Evolutionary conservation across 2,888 invertebrate genomes (phyloP), one percentile per base, ranked within the genome.

Genomic region (Melolontha melolontha): DNA sequence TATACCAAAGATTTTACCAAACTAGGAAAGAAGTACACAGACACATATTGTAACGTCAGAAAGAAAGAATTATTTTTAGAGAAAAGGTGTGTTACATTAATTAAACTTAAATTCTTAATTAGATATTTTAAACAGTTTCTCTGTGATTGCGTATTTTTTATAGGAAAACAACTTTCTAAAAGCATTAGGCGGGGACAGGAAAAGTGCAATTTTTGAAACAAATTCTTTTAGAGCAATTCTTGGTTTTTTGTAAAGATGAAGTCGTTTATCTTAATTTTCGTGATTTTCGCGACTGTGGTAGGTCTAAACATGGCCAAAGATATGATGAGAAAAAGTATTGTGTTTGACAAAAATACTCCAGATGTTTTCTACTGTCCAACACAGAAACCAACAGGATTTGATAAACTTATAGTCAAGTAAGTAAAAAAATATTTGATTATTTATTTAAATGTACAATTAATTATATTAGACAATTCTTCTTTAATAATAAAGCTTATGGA

Each of bases 321-420:
- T 79, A 90, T 92, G 88, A 88, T 91, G 86, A 84, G 91, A 71
- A 92, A 92, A 81, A 90, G 90, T 65, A 92, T 92, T 73, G 91
- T 92, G 41, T 92, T 90, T 79, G 92, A 92, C 79, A 91, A 92
- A 78, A 91, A 91, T 78, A 92, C 92, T 0, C 92, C 92, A 7
- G 90, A 92, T 76, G 91, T 92, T 12, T 92, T 92, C 80, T 92
- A 92, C 80, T 92, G 92, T 78, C 92, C 92, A 0, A 89, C 90
- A 78, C 89, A 91, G 72, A 92, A 92, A 78, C 92, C 91, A n/a
- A 89, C 89, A 4, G 89, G 91, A 40, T 87, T 91, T 78, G 90
- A 91, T 72, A 91, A 92, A 80, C 85, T 92, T 80, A 89, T 91
- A 71, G 92, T 92, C 34, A 87, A 87, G 86, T 87, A 80, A 83